Percentiles rank a stretch among this genome's conserved stretches.
Conservation (phyloP, 2,888 invertebrate genomes). For the Neoaliturus tenellus region DNA sequence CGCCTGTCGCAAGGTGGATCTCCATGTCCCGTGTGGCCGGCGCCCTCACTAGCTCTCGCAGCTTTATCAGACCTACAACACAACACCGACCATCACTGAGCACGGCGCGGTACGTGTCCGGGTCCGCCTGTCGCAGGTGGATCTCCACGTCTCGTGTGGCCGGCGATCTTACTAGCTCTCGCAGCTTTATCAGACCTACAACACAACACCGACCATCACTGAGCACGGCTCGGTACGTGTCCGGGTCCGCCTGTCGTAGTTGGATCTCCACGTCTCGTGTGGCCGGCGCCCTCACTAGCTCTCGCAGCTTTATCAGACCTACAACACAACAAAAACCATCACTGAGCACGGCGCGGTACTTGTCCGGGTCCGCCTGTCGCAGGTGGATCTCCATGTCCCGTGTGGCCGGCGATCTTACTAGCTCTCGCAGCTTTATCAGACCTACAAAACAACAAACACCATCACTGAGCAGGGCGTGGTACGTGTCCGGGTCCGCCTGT, state of each 20-base stretch:
- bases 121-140: slow-evolving; percentile 81
- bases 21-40: slow-evolving; percentile 79
- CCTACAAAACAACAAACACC: slow-evolving; percentile 72
- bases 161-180: slow-evolving; percentile 85
- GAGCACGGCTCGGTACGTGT: slow-evolving; percentile 80
- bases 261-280: slow-evolving; percentile 80
- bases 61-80: slow-evolving; percentile 79
- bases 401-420: slow-evolving; percentile 81
- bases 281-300: slow-evolving; percentile 80
- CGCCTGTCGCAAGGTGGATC: slow-evolving; percentile 81
- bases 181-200: slow-evolving; percentile 81
- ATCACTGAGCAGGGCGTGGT: slow-evolving; percentile 79
- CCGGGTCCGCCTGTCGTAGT: slow-evolving; percentile 80
- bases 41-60: slow-evolving; percentile 82
- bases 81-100: slow-evolving; percentile 59
- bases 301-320: slow-evolving; percentile 84
- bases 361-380: slow-evolving; percentile 80
- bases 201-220: slow-evolving; percentile 65
- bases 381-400: slow-evolving; percentile 81
- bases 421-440: slow-evolving; percentile 82
- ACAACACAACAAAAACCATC: slow-evolving; percentile 56
- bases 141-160: slow-evolving; percentile 81
- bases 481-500: slow-evolving; percentile 80
- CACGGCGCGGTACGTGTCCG: slow-evolving; percentile 79
- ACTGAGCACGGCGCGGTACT: slow-evolving; percentile 80